Conservation (phyloP, 2,888 invertebrate genomes). For the Drosophila prostipennis region DNA sequence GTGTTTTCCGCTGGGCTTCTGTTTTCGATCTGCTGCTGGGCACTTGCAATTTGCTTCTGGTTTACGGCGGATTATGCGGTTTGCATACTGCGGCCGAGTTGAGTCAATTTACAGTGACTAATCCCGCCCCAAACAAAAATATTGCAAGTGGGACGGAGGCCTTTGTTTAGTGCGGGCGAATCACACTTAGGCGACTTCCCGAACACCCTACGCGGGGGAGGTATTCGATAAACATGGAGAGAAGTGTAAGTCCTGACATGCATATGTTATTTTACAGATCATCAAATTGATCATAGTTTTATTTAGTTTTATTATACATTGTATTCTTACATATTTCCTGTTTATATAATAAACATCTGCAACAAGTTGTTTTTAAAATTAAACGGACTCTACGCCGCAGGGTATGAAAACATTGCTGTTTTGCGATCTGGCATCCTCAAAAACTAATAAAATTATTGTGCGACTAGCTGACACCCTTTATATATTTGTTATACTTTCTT, state of each 20-base stretch:
- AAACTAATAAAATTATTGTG: too few species aligned
- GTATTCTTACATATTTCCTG: background rate
- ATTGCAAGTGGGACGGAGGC: conserved; percentile 35
- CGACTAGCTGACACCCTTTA: background rate
- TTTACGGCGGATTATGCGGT: conserved; percentile 29
- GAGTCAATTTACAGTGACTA: conserved; percentile 58
- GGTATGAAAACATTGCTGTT: conserved; percentile 4
- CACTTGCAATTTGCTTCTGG: conserved; percentile 32
- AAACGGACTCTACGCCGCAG: background rate
- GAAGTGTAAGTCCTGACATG: background rate
- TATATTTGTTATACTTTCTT: background rate
- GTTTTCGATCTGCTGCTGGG: conserved; percentile 30
- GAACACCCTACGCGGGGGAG: conserved; percentile 10
- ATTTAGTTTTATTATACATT: too few species aligned
- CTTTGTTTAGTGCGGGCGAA: conserved; percentile 56
- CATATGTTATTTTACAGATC: background rate
- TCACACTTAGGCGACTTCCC: background rate
- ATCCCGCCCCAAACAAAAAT: conserved; percentile 55
- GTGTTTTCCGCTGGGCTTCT: conserved; percentile 10
- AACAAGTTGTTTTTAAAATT: background rate
- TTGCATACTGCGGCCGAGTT: conserved; percentile 21
- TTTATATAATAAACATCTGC: background rate
- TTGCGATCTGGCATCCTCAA: background rate
- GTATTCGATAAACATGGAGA: background rate
- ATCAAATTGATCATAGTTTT: too few species aligned